Base-by-base conservation (phyloP, 2,888 invertebrate species). In the Plagodis pulveraria region DNA sequence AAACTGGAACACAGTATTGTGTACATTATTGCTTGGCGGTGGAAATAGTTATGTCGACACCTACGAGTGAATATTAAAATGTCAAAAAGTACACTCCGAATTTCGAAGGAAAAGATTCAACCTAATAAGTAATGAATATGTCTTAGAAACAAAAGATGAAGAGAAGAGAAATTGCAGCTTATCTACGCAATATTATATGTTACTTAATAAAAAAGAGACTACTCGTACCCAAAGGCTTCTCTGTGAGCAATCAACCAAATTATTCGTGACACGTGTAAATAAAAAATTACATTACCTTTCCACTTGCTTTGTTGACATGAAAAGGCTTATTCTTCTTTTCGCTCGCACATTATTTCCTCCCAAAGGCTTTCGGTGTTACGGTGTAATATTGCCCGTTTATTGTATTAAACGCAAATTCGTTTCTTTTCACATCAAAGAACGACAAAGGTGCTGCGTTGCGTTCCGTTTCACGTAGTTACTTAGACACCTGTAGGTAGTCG, bases 351-450 rank as follows among this genome's bases (percentile, higher is more conserved):
- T 71, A 76, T 76, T 66, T 65, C 66, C 65, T 57, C 67, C 71
- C 71, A 40, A 45, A 51, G 71, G 65, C 73, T 67, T 77, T 79
- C 74, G 72, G 72, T 68, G 74, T 78, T 72, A 74, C 74, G 62
- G 69, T 67, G 70, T 76, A 75, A 78, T 81, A 76, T 77, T 70
- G 73, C 70, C 38, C 72, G 74, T 80, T 80, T 81, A 83, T 84
- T 84, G 74, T 83, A 78, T 84, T 81, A 80, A 74, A 74, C 75
- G 63, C 65, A 74, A 73, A 73, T 76, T 78, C 71, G 73, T 80
- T 81, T 78, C 75, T 73, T 77, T 70, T 78, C 78, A 72, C 81
- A 74, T 84, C 83, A 83, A 80, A 83, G 77, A 71, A 73, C 76
- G 77, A 81, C 83, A 84, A 82, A 81, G 77, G 80, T 66, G 58